phyloP scores from a whole-genome alignment of 2,797 vertebrate genomes.

The Threskiornis aethiopicus region DNA sequence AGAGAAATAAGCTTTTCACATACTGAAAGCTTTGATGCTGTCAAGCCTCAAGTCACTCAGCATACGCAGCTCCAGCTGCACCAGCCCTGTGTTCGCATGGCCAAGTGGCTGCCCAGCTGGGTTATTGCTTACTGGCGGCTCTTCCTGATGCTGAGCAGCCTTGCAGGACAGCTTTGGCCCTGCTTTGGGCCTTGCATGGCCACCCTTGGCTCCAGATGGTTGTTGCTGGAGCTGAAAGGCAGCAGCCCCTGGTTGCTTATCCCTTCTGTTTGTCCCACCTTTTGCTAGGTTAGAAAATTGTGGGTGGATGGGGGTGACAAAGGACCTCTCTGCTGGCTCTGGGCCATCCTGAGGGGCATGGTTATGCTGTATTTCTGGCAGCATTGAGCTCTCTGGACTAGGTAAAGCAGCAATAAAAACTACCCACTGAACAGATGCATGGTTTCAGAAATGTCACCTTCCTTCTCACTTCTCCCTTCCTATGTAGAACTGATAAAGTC shows the following conservation, averaged over 20 bases:
- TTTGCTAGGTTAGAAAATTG: background rate
- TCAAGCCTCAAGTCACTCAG: background rate
- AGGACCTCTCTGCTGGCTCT: background rate
- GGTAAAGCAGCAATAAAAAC: background rate
- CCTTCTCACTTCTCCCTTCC: background rate
- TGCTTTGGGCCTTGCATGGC: background rate
- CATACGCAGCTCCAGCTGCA: background rate
- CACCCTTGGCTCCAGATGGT: background rate
- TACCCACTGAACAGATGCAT: background rate
- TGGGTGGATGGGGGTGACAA: background rate
- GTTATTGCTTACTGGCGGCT: background rate
- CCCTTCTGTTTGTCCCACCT: background rate
- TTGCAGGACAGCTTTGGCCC: background rate
- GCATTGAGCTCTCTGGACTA: background rate
- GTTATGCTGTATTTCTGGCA: background rate
- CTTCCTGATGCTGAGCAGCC: background rate
- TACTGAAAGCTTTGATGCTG: background rate
- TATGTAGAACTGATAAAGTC: background rate
- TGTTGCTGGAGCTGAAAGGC: background rate
- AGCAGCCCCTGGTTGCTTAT: background rate
- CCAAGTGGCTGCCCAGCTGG: background rate
- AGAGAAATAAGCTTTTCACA: background rate
- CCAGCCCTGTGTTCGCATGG: accelerated
- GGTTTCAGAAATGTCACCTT: background rate
- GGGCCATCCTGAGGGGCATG: background rate